Base-by-base conservation (phyloP, 2,797 vertebrate species). In the Poeciliopsis infans region DNA sequence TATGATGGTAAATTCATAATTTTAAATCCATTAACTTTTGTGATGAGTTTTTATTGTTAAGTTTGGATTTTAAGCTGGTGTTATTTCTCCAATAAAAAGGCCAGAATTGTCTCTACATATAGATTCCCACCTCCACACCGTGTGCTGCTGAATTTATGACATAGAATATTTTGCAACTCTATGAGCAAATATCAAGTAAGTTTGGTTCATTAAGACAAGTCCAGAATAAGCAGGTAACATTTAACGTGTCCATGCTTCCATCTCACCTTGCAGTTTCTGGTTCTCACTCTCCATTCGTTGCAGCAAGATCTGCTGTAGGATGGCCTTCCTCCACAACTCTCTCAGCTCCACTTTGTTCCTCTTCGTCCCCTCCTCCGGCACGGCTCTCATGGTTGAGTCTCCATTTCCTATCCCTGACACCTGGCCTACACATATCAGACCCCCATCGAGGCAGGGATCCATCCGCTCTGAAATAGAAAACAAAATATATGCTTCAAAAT, bases 271-370 rank as follows among this genome's bases (percentile, higher is more conserved):
- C 25, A 99, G 95, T 80, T 98, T 99, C 92, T 97, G 97, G 86
- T 99, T 99, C 93, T 99, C 98, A 64, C 92, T 96, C 93, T 99
- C 98, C 98, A 99, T 99, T 87, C 98, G 95, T 76, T 99, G 97
- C 0, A 99, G 96, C 55, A 99, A 94, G 85, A 99, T 99, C 93
- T 99, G 98, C 85, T 99, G 98, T 23, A 98, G 91, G 83, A 99
- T 97, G 64, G 98, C 97, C 89, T 98, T 99, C 87, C 94, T 97
- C 98, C 98, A 99, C n/a, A 99, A 93, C 74, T 97, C 97, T 0
- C 97, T 95, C 43, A 99, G 96, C 87, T 99, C 97, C 0, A 90
- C 94, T 15, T 95, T 89, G 4, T 96, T 96, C 73, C 89, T 94
- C 61, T 93, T 97, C 45, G 92, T 95, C 83, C 94, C 95, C 77